Evolutionary conservation across 2,888 invertebrate genomes (phyloP), one percentile per base, ranked within the genome.

Genomic region (Steromphala cineraria): DNA sequence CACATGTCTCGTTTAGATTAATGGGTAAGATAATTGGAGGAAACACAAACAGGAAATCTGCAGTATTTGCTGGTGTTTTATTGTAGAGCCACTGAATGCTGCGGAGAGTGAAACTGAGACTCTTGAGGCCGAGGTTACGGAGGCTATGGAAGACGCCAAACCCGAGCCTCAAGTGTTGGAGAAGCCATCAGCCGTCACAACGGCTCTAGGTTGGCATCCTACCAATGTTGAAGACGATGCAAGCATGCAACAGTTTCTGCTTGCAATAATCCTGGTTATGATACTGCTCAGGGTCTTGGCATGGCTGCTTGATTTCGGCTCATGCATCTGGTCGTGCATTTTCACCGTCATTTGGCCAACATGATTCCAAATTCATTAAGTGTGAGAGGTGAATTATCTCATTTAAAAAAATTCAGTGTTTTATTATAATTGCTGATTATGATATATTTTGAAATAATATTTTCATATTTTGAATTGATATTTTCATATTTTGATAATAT

Each of bases 91-190:
- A 80, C 86, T 84, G 75, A 84, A 81, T 84, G 86, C 86, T 87
- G 89, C 85, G 82, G 89, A 87, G 84, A 86, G 88, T 88, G 89
- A 89, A 87, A 88, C 88, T 81, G 89, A 88, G 67, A 85, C 82
- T 52, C 75, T 83, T 56, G 84, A 82, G 71, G 83, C 83, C 67
- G 86, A 84, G 80, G 83, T 87, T 67, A 85, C 85, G 78, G 82
- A 84, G 82, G 77, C 74, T 77, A 82, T 82, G 28, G 81, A 83
- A 83, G 85, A 85, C 80, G 84, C 87, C 75, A 82, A 80, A 78
- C 82, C 81, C 79, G 85, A 80, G 55, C 81, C 84, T 84, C 86
- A 84, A 83, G 84, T 84, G 75, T 82, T 85, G 79, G 86, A 87
- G 83, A 87, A 87, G 83, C 84, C 85, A 81, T 79, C 87, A 46